Evolutionary conservation across 2,888 invertebrate genomes (phyloP), one percentile per base, ranked within the genome.

Genomic region (Zootermopsis nevadensis): DNA sequence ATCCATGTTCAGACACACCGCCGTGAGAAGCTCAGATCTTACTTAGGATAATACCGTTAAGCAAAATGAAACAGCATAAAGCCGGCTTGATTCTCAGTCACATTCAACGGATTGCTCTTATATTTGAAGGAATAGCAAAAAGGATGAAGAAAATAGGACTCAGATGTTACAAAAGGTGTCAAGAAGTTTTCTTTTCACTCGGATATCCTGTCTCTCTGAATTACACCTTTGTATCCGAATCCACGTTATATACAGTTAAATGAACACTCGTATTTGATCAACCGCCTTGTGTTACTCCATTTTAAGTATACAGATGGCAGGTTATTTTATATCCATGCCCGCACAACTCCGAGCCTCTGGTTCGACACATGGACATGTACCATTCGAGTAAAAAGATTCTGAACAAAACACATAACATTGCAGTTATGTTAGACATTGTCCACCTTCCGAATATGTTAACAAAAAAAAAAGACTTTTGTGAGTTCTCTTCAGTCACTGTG

Each of bases 81-180:
- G 27, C 60, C n/a, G 60, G 27, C 60, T 60, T 60, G 60, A n/a
- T n/a, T 60, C 12, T 60, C 27, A 60, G 60, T 27, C 60, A 60
- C 8, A 60, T 60, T 60, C 60, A 60, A 27, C 60, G 60, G n/a
- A 60, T 27, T 27, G 60, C n/a, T n/a, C 60, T 60, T 27, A n/a
- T 12, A 27, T n/a, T 27, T 60, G 60, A 60, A 60, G 60, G 60
- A 60, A 15, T 27, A 27, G 60, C 60, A 12, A 27, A 60, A 60
- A 27, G 60, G n/a, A 12, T n/a, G 60, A 60, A 60, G n/a, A 60
- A n/a, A 60, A 27, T 60, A 60, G n/a, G 10, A 60, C 60, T 60
- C 60, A 60, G 60, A n/a, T n/a, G 60, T 60, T 60, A n/a, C 6
- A 27, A 60, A 60, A 60, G 60, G 60, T 60, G n/a, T 60, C 60